phyloP scores from a whole-genome alignment of 1,140 invertebrate genomes.

The Homalodisca vitripennis region DNA sequence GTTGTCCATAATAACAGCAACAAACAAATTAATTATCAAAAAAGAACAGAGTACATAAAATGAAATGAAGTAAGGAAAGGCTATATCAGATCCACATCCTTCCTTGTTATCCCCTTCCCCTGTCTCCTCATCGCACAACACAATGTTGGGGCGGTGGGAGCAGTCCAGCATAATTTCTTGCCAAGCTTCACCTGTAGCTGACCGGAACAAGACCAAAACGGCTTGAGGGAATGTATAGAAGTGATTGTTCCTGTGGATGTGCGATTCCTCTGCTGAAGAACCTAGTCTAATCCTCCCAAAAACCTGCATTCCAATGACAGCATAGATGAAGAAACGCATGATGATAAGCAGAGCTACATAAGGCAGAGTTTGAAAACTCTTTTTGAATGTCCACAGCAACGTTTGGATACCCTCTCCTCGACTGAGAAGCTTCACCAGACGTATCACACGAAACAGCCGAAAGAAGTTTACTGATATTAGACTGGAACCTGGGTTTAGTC shows the following conservation, averaged over 20 bases:
- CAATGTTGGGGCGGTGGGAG: conserved; percentile 61
- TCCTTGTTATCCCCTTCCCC: conserved; percentile 52
- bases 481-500: conserved; percentile 83
- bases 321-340: conserved; percentile 99
- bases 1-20: conserved; percentile 99
- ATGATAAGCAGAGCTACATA: conserved; percentile 98
- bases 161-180: conserved; percentile 99
- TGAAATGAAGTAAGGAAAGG: conserved; percentile 98
- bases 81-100: conserved; percentile 88
- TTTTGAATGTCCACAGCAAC: conserved; percentile 98
- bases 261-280: conserved; percentile 61
- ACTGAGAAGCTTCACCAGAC: conserved; percentile 95
- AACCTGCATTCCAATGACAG: conserved; percentile 99
- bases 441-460: conserved; percentile 98
- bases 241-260: conserved; percentile 96
- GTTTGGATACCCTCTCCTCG: conserved; percentile 97
- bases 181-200: conserved; percentile 95
- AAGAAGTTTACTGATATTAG: conserved; percentile 99
- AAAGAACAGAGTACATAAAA: conserved; percentile 99
- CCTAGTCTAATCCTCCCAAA: conserved; percentile 86
- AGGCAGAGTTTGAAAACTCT: conserved; percentile 99
- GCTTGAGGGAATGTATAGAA: conserved; percentile 99
- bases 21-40: conserved; percentile 98
- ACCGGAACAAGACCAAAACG: conserved; percentile 93
- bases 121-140: conserved; percentile 73